Conservation (phyloP, 2,113 vertebrate genomes). For the Leuciscus idus region DNA sequence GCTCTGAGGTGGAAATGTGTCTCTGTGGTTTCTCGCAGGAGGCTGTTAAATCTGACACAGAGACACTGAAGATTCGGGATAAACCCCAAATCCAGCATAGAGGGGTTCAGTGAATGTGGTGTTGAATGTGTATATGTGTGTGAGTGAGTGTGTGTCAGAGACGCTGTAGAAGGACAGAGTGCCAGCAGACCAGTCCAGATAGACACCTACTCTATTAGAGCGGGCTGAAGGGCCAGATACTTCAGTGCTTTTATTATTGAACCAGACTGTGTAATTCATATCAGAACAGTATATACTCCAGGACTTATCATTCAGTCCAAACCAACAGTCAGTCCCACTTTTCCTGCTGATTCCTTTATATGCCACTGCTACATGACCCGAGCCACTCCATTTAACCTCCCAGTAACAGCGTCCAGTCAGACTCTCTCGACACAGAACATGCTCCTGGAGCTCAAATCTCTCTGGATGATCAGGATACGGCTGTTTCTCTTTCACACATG, state of each 20-base stretch:
- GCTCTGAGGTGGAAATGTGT: no score
- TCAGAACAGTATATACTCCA: constrained; percentile 4
- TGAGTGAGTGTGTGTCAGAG: constrained; percentile 5
- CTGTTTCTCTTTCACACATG: no score
- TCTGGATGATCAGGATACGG: no score
- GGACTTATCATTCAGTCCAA: neutral
- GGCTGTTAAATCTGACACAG: neutral
- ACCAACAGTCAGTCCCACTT: neutral
- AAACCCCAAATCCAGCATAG: neutral
- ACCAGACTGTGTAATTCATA: neutral
- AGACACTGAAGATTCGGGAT: neutral
- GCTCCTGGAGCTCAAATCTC: neutral
- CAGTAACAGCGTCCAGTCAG: neutral
- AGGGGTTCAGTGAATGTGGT: constrained; percentile 8
- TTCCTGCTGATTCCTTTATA: neutral
- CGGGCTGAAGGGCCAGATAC: neutral
- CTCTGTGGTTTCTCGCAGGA: neutral
- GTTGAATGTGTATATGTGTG: neutral
- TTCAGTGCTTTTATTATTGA: neutral
- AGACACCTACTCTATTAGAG: neutral
- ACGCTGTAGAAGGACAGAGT: neutral
- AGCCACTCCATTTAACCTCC: neutral
- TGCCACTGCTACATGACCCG: neutral
- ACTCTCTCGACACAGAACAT: neutral
- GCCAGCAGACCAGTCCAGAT: neutral